Percentiles rank a stretch among this genome's conserved stretches.
Conservation (phyloP, 2,888 invertebrate species). For the Lasioglossum lativentre region DNA sequence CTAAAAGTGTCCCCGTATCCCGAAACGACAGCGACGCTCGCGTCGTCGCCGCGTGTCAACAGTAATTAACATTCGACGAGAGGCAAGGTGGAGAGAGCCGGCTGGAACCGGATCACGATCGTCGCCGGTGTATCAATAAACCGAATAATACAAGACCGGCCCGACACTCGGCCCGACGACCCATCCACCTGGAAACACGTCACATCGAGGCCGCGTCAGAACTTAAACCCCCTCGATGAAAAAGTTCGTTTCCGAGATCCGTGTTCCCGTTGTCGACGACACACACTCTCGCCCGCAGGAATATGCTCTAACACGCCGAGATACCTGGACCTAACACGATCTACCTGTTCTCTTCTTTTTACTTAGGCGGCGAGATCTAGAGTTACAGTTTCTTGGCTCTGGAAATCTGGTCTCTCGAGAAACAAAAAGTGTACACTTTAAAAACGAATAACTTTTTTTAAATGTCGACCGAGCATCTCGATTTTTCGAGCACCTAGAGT, state of each 20-base stretch:
- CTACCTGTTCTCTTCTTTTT: neutral
- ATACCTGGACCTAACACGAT: neutral
- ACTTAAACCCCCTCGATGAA: slow-evolving; percentile 33
- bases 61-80: slow-evolving; percentile 57
- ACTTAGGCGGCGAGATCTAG: neutral
- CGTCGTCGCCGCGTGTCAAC: slow-evolving; percentile 51
- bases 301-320: neutral
- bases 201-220: slow-evolving; percentile 52
- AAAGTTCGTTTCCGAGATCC: slow-evolving; percentile 55
- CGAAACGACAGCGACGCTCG: slow-evolving; percentile 15
- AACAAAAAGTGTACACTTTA: neutral
- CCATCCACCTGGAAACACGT: slow-evolving; percentile 63
- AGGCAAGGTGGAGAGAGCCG: slow-evolving; percentile 12
- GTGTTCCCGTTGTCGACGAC: slow-evolving; percentile 9
- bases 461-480: too few species aligned
- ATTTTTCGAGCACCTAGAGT: too few species aligned
- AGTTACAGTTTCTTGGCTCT: neutral
- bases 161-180: slow-evolving; percentile 17
- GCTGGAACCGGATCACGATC: slow-evolving; percentile 48
- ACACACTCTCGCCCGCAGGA: neutral
- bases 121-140: slow-evolving; percentile 61
- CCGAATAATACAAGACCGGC: slow-evolving; percentile 57
- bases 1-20: slow-evolving; percentile 28
- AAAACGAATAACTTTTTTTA: too few species aligned
- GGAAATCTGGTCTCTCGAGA: neutral